These are phyloP conservation scores for Microctonus brassicae DNA, from an alignment of 2,888 invertebrate species.

Conservation along the genomic window DNA sequence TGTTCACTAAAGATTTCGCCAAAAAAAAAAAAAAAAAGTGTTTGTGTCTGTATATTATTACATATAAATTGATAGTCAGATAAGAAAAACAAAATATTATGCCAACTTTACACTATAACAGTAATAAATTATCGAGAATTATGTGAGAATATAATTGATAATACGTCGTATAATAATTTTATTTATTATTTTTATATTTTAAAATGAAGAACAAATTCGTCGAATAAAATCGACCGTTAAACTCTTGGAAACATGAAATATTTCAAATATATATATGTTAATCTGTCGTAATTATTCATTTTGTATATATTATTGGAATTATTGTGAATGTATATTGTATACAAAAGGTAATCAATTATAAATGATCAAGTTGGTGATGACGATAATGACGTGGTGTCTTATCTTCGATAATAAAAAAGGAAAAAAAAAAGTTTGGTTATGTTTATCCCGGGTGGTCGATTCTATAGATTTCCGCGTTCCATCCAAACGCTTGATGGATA, in stretches of 20 bases:
- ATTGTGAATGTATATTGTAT: background rate
- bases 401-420: background rate
- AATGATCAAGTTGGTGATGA: background rate
- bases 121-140: background rate
- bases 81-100: background rate
- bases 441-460: slow-evolving; percentile 6
- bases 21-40: background rate
- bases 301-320: background rate
- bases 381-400: slow-evolving; percentile 5
- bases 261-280: background rate
- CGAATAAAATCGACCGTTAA: background rate
- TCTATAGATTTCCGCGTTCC: slow-evolving; percentile 26
- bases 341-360: background rate
- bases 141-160: background rate
- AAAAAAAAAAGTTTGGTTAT: background rate
- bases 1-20: background rate
- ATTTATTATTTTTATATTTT: background rate
- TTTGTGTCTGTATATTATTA: background rate
- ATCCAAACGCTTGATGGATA: slow-evolving; percentile 4
- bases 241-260: background rate
- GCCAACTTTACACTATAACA: background rate
- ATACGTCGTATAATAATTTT: background rate
- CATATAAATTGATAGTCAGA: background rate
- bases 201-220: slow-evolving; percentile 4
- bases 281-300: background rate